Evolutionary conservation across 2,113 vertebrate genomes (phyloP).

Genomic region (Colistium nudipinnis): DNA sequence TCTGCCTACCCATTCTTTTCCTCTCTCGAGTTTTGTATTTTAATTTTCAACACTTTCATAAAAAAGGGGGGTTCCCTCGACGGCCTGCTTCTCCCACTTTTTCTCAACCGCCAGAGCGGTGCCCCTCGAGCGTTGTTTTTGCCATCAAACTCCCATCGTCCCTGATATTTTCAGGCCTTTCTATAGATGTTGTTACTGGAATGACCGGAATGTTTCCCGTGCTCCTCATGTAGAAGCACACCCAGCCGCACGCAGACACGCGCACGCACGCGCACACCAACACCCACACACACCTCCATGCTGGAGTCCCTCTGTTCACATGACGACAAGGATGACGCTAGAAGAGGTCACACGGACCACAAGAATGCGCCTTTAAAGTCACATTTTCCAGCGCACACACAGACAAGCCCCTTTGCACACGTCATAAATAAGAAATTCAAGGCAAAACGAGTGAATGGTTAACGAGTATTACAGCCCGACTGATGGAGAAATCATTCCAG

Average conservation of each 20-base stretch:
- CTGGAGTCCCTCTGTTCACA: conserved; percentile 1
- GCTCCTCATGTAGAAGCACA: neutral
- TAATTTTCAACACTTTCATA: neutral
- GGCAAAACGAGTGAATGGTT: too few relatives aligned
- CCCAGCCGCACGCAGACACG: neutral
- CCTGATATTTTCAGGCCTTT: neutral
- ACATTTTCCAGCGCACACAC: neutral
- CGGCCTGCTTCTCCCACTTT: neutral
- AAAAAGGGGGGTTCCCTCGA: neutral
- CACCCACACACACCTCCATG: neutral
- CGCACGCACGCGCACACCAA: too few relatives aligned
- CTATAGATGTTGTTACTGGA: neutral
- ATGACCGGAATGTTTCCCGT: conserved; percentile 25
- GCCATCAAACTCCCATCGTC: neutral
- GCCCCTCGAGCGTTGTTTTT: neutral
- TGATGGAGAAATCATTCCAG: conserved; percentile 6
- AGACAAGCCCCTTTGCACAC: too few relatives aligned
- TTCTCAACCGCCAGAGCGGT: too few relatives aligned
- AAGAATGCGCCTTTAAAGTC: neutral
- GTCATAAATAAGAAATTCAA: too few relatives aligned
- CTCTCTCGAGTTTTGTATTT: neutral
- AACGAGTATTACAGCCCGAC: conserved; percentile 1
- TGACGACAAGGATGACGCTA: conserved; percentile 7
- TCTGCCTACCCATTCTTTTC: neutral
- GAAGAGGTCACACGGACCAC: neutral